Evolutionary conservation across 2,797 vertebrate genomes (phyloP).

Genomic region (Mus minutoides): DNA sequence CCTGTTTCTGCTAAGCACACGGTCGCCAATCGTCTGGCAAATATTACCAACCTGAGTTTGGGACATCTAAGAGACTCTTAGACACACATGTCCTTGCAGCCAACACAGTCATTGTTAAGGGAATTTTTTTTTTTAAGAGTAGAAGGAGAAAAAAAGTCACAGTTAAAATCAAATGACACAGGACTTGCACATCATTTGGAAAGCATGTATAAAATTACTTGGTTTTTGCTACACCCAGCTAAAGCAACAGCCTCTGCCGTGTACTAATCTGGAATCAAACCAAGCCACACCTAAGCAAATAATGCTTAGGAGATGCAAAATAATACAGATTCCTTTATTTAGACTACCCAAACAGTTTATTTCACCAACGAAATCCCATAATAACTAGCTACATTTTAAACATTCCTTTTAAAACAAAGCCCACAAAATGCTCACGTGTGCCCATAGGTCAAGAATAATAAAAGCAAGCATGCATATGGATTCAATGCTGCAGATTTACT

Average conservation of each 20-base stretch:
- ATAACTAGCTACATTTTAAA: constrained; percentile 88
- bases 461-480: constrained; percentile 90
- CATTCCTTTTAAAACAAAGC: constrained; percentile 88
- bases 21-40: constrained; percentile 89
- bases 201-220: constrained; percentile 95
- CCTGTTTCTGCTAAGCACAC: constrained; percentile 78
- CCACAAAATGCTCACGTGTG: constrained; percentile 88
- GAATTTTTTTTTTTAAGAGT: constrained; percentile 66
- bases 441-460: constrained; percentile 89
- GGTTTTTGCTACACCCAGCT: constrained; percentile 95
- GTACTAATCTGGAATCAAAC: constrained; percentile 88
- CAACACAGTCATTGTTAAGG: constrained; percentile 84
- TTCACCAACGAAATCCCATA: constrained; percentile 87
- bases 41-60: constrained; percentile 85
- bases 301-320: constrained; percentile 87
- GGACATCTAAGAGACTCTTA: constrained; percentile 82
- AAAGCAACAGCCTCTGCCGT: constrained; percentile 90
- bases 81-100: constrained; percentile 82
- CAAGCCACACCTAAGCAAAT: constrained; percentile 90
- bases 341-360: constrained; percentile 89
- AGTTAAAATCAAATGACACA: constrained; percentile 92
- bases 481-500: constrained; percentile 90
- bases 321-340: constrained; percentile 89
- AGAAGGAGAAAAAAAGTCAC: constrained; percentile 74
- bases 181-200: constrained; percentile 92